phyloP scores from a whole-genome alignment of 2,888 invertebrate species.

The Sinopyrophorus schimmeli region DNA sequence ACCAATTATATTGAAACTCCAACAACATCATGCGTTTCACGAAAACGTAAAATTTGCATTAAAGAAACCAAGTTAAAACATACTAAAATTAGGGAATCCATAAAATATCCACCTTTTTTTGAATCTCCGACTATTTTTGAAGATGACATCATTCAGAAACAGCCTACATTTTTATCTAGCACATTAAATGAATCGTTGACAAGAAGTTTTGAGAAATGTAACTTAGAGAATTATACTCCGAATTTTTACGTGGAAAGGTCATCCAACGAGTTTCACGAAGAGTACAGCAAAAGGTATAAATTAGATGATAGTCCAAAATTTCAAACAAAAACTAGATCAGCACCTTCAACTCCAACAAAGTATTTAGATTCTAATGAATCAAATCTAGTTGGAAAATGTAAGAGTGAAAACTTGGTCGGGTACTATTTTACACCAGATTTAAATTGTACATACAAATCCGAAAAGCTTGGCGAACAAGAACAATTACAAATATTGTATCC shows the following conservation, averaged over 20 bases:
- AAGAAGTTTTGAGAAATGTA: slow-evolving; percentile 44
- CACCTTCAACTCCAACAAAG: slow-evolving; percentile 26
- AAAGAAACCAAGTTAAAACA: neutral
- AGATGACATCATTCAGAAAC: neutral
- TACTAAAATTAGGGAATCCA: neutral
- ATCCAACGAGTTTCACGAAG: slow-evolving; percentile 5
- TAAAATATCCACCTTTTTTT: neutral
- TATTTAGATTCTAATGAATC: slow-evolving; percentile 11
- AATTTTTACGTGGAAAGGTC: slow-evolving; percentile 32
- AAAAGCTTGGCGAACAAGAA: slow-evolving; percentile 40
- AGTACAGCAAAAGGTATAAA: slow-evolving; percentile 15
- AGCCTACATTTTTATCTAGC: slow-evolving; percentile 41
- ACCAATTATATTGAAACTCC: slow-evolving; percentile 26
- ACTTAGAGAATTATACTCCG: slow-evolving; percentile 31
- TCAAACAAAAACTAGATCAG: slow-evolving; percentile 25
- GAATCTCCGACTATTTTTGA: slow-evolving; percentile 19
- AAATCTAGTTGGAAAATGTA: slow-evolving; percentile 7
- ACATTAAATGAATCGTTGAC: slow-evolving; percentile 48
- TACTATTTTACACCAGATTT: slow-evolving; percentile 15
- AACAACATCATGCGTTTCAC: slow-evolving; percentile 26
- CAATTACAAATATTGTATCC: slow-evolving; percentile 49
- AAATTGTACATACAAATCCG: slow-evolving; percentile 1
- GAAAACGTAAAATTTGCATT: slow-evolving; percentile 44
- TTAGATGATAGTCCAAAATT: slow-evolving; percentile 14
- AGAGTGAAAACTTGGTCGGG: slow-evolving; percentile 17